Percentiles rank a stretch among this genome's conserved stretches.
These are phyloP conservation scores for Tyto alba DNA, from an alignment of 2,113 vertebrate genomes.

Conservation along the genomic window DNA sequence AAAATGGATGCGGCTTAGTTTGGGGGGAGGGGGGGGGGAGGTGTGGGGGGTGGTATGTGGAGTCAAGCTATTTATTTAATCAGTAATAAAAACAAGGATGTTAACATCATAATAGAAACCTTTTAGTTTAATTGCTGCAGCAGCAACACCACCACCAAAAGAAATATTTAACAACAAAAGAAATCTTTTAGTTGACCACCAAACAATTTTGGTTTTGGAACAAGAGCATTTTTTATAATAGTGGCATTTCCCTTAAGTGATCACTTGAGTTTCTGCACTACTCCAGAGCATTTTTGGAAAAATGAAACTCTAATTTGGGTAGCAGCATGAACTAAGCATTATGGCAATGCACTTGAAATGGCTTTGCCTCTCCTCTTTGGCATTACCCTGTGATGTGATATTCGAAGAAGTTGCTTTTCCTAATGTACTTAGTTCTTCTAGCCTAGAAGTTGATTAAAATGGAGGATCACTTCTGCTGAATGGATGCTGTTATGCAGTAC, in stretches of 20 bases:
- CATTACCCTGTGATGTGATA: background rate
- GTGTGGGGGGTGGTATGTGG: too few species aligned
- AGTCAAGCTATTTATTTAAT: slow-evolving; percentile 24
- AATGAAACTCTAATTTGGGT: background rate
- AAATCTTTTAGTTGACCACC: background rate
- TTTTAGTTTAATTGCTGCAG: background rate
- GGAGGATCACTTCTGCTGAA: background rate
- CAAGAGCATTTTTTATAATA: background rate
- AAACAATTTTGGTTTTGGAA: slow-evolving; percentile 6
- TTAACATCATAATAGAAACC: background rate
- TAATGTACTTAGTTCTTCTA: background rate
- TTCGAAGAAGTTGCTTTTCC: background rate
- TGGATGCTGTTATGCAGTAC: background rate
- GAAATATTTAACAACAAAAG: background rate
- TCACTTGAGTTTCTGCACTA: background rate
- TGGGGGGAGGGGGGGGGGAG: rapidly evolving
- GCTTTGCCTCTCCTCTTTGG: background rate
- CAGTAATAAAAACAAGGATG: background rate
- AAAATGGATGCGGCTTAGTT: background rate
- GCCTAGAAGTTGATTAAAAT: background rate
- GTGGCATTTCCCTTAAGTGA: background rate
- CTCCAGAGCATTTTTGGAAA: slow-evolving; percentile 2
- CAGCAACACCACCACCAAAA: background rate
- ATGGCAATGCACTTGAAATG: background rate
- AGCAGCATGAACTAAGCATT: background rate